Evolutionary conservation across 2,113 vertebrate genomes (phyloP).

Genomic region (Archocentrus centrarchus): DNA sequence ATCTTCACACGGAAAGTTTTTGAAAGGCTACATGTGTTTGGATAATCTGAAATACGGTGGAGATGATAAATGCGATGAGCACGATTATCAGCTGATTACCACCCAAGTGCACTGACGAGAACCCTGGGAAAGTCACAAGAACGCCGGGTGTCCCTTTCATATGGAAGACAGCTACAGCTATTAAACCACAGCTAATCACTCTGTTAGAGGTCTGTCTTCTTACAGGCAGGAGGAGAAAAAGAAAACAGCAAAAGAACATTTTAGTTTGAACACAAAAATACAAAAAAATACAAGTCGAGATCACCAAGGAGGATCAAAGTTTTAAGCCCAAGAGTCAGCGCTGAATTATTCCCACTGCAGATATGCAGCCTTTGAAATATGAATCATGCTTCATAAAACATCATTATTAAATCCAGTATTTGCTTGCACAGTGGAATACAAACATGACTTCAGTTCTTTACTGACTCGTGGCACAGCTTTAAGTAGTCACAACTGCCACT

Average conservation of each 20-base stretch:
- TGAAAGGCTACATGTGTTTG: conserved; percentile 41
- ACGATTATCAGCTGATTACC: conserved; percentile 31
- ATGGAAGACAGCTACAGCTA: conserved; percentile 53
- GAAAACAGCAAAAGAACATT: neutral
- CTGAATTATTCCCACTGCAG: conserved; percentile 67
- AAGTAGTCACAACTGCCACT: conserved; percentile 60
- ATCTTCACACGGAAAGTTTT: conserved; percentile 39
- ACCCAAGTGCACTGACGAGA: conserved; percentile 47
- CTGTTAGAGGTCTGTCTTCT: conserved; percentile 54
- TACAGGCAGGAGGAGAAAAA: conserved; percentile 37
- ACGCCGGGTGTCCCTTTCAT: conserved; percentile 18
- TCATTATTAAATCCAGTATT: conserved; percentile 65
- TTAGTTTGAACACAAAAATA: conserved; percentile 21
- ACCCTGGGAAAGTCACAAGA: conserved; percentile 49
- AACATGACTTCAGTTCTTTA: conserved; percentile 44
- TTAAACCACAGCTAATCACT: conserved; percentile 65
- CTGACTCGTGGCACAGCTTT: conserved; percentile 56
- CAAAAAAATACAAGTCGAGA: conserved; percentile 33
- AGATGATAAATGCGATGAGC: conserved; percentile 47
- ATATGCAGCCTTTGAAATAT: conserved; percentile 68
- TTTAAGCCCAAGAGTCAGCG: conserved; percentile 36
- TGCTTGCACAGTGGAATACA: conserved; percentile 58
- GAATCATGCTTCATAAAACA: conserved; percentile 66
- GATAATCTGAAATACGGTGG: neutral
- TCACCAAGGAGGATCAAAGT: conserved; percentile 77